These are phyloP conservation scores for Euura lappo DNA, from an alignment of 1,140 invertebrate genomes.

Conservation along the genomic window DNA sequence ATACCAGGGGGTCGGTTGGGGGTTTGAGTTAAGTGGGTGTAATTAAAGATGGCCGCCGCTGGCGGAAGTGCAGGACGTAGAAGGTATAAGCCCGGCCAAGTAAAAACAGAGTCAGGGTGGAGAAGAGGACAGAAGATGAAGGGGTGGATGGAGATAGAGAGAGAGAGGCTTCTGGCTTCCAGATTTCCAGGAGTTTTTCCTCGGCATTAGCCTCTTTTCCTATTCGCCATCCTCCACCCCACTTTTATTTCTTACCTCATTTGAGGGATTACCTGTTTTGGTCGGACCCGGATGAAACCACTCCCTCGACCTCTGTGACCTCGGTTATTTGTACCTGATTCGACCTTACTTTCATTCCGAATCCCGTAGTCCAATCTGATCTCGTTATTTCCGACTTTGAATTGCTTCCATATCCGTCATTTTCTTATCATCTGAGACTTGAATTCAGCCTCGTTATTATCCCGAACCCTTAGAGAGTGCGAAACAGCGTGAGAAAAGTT, in stretches of 20 bases:
- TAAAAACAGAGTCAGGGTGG: constrained; percentile 14
- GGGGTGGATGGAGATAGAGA: not conserved
- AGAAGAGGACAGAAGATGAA: not conserved
- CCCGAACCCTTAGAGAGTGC: too few relatives aligned
- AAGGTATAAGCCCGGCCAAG: constrained; percentile 3
- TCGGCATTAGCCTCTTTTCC: not conserved
- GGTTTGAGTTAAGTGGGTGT: not conserved
- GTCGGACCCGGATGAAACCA: not conserved
- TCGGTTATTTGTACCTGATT: too few relatives aligned
- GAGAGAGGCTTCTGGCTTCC: too few relatives aligned
- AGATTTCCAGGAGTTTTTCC: too few relatives aligned
- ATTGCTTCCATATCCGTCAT: not conserved
- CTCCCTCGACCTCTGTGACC: not conserved
- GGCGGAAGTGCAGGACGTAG: not conserved
- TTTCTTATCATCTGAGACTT: too few relatives aligned
- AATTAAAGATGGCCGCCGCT: constrained; percentile 2
- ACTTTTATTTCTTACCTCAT: not conserved
- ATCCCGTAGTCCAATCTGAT: not conserved
- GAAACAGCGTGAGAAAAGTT: too few relatives aligned
- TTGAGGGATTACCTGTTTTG: constrained; percentile 4
- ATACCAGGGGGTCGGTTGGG: not conserved
- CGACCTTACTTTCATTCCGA: not conserved
- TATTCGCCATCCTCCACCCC: not conserved
- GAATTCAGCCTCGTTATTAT: too few relatives aligned
- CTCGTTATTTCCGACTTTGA: not conserved